A percentile compares a stretch with the other conserved stretches of the same genome.
Evolutionary conservation across 2,113 vertebrate species (phyloP).

Genomic region (Atherinomorus stipes): DNA sequence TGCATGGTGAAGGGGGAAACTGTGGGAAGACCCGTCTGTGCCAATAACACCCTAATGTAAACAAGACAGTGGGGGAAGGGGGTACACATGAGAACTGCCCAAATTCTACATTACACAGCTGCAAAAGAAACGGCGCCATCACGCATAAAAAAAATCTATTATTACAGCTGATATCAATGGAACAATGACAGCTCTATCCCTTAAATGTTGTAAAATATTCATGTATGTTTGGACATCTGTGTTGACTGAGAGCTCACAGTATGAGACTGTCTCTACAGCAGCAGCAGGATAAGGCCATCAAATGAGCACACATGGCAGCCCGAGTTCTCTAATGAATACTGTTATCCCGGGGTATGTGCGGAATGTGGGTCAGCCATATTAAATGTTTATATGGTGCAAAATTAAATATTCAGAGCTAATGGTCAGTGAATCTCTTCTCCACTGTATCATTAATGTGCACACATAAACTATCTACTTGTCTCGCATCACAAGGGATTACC

Average conservation of each 20-base stretch:
- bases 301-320: slow-evolving; percentile 36
- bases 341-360: slow-evolving; percentile 38
- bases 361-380: slow-evolving; percentile 72
- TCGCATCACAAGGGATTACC: slow-evolving; percentile 6
- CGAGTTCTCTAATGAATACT: slow-evolving; percentile 56
- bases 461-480: slow-evolving; percentile 13
- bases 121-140: not conserved
- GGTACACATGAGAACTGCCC: not conserved
- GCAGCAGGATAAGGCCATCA: slow-evolving; percentile 14
- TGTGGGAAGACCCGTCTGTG: slow-evolving; percentile 71
- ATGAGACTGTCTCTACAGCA: slow-evolving; percentile 5
- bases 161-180: not conserved
- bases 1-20: slow-evolving; percentile 71
- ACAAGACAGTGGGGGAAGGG: slow-evolving; percentile 40
- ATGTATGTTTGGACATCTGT: slow-evolving; percentile 21
- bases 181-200: slow-evolving; percentile 22
- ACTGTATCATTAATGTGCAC: slow-evolving; percentile 15
- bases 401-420: slow-evolving; percentile 64
- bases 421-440: slow-evolving; percentile 48
- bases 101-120: not conserved
- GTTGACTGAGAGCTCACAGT: not conserved
- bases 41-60: slow-evolving; percentile 75
- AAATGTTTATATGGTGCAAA: slow-evolving; percentile 72
- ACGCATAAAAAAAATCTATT: slow-evolving; percentile 16
- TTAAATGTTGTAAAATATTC: slow-evolving; percentile 45